Conservation (phyloP, 2,113 vertebrate genomes). For the Bombycilla garrulus region DNA sequence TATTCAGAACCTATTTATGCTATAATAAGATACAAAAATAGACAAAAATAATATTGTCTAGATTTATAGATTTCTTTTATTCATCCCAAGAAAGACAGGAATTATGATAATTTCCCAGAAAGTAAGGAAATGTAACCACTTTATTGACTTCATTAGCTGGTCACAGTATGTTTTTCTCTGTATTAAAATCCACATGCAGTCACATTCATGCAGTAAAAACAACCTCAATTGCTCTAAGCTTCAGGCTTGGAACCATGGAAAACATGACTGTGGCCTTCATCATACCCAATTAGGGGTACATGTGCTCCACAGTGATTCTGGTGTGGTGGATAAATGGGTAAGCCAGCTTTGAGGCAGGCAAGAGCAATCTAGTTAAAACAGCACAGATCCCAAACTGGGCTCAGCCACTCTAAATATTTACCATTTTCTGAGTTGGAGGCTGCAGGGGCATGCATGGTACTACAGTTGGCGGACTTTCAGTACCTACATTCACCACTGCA, state of each 20-base stretch:
- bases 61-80: neutral
- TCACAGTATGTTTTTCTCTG: neutral
- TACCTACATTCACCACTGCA: conserved; percentile 5
- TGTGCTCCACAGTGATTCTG: neutral
- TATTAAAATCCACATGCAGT: conserved; percentile 15
- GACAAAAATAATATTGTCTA: neutral
- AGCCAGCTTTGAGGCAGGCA: conserved; percentile 29
- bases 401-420: conserved; percentile 61
- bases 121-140: neutral
- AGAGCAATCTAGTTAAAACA: conserved; percentile 37
- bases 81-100: neutral
- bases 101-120: neutral
- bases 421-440: neutral
- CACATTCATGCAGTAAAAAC: neutral
- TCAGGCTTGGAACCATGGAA: conserved; percentile 20
- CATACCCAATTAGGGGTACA: neutral
- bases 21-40: neutral
- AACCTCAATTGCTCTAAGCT: conserved; percentile 26
- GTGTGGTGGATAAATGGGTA: conserved; percentile 21
- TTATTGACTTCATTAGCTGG: neutral
- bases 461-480: conserved; percentile 21
- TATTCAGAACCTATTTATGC: neutral
- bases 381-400: neutral
- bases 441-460: neutral
- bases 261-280: conserved; percentile 47